A percentile compares a stretch with the other conserved stretches of the same genome.
phyloP scores from a whole-genome alignment of 2,797 vertebrate genomes.

The Enteromius afrohamiltoni region DNA sequence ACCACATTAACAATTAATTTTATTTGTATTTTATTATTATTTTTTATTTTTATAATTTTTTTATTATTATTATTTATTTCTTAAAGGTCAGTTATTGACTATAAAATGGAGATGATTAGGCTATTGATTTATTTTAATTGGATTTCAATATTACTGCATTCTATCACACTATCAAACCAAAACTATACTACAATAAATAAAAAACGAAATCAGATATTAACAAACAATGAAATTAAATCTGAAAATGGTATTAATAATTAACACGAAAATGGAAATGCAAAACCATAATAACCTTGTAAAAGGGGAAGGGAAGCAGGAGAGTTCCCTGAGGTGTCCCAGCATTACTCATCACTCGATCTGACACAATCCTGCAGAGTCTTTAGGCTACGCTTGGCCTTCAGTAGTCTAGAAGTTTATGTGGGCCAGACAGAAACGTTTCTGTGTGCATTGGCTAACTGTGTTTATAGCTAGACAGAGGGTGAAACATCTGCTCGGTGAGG shows the following conservation, averaged over 20 bases:
- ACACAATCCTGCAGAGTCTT: constrained; percentile 13
- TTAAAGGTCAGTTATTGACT: not conserved
- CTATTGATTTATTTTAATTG: not conserved
- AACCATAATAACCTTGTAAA: constrained; percentile 28
- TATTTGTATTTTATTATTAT: not conserved
- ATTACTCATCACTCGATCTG: constrained; percentile 14
- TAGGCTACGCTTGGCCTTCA: constrained; percentile 12
- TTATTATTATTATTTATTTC: no score
- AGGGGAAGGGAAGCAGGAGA: not conserved
- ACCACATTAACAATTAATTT: not conserved
- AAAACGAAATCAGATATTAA: not conserved
- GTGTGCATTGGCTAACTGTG: constrained; percentile 37
- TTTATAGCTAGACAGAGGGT: constrained; percentile 51
- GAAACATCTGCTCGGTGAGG: constrained; percentile 52
- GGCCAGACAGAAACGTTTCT: constrained; percentile 18
- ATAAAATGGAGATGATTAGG: not conserved
- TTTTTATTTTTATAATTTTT: no score
- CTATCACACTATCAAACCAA: not conserved
- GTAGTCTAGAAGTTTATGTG: constrained; percentile 38
- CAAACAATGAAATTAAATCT: not conserved
- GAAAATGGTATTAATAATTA: not conserved
- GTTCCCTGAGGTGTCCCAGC: constrained; percentile 29
- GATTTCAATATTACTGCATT: not conserved
- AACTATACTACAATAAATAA: not conserved
- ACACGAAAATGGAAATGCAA: not conserved